Percentiles rank a stretch among this genome's conserved stretches.
These are phyloP conservation scores for Falco concolor DNA, from an alignment of 2,797 vertebrate species.

Conservation along the genomic window DNA sequence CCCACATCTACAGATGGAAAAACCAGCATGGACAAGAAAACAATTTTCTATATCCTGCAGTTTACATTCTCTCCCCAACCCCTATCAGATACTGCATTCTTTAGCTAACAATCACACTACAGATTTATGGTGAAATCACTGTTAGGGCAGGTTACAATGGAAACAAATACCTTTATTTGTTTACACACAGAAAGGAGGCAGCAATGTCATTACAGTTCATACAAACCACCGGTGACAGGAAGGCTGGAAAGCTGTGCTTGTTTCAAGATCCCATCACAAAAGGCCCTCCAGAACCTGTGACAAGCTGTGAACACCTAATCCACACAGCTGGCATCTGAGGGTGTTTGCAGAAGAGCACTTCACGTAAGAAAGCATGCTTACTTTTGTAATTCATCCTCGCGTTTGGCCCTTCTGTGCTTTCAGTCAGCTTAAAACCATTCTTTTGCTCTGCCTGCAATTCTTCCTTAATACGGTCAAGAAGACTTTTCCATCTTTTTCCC, in stretches of 20 bases:
- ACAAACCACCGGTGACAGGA: neutral
- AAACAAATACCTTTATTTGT: neutral
- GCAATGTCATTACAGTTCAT: neutral
- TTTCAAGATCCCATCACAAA: neutral
- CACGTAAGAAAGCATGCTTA: neutral
- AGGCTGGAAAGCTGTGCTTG: neutral
- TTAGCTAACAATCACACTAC: neutral
- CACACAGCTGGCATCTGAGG: neutral
- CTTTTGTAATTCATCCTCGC: neutral
- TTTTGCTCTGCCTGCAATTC: neutral
- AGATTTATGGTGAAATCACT: neutral
- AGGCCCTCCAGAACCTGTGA: neutral
- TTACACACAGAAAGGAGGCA: neutral
- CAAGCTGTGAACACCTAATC: neutral
- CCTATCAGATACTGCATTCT: neutral
- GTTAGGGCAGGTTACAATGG: neutral
- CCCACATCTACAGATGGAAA: neutral
- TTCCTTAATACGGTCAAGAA: neutral
- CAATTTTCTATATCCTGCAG: neutral
- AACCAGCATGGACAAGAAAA: neutral
- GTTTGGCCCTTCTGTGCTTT: neutral
- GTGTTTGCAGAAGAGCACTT: neutral
- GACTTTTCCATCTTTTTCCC: accelerated
- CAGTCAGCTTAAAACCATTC: neutral
- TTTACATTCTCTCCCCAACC: neutral